phyloP scores from a whole-genome alignment of 2,888 invertebrate genomes.

The Meiosimyza decipiens region DNA sequence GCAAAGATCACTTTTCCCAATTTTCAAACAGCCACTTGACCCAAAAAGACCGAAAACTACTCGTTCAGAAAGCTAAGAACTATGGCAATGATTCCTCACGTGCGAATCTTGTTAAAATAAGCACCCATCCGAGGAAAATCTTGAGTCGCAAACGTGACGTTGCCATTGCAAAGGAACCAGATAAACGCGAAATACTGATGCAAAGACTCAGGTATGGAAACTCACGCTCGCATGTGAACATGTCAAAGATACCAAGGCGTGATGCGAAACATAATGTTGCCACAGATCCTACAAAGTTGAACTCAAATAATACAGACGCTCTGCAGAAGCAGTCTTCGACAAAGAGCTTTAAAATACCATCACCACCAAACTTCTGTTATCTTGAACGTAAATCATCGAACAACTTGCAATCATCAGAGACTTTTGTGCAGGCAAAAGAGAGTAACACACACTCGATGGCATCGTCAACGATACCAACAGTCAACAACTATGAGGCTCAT shows the following conservation, averaged over 20 bases:
- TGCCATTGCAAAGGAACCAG: slow-evolving; percentile 18
- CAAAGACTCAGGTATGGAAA: slow-evolving; percentile 51
- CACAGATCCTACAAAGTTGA: neutral
- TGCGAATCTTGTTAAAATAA: slow-evolving; percentile 51
- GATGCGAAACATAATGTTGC: neutral
- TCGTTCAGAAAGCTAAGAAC: slow-evolving; percentile 49
- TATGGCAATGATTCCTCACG: slow-evolving; percentile 57
- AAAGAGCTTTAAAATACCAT: neutral
- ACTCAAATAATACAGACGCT: too few relatives aligned
- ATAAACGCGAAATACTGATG: slow-evolving; percentile 45
- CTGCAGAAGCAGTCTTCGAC: neutral
- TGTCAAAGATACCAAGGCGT: slow-evolving; percentile 34
- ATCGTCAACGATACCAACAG: neutral
- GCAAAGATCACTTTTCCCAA: neutral
- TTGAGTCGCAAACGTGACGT: neutral
- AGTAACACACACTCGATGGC: neutral
- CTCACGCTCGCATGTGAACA: slow-evolving; percentile 48
- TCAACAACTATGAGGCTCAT: slow-evolving; percentile 12
- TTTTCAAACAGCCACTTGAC: slow-evolving; percentile 1
- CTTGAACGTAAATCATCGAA: too few relatives aligned
- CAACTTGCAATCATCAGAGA: too few relatives aligned
- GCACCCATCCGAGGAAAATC: slow-evolving; percentile 26
- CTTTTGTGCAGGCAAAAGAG: too few relatives aligned
- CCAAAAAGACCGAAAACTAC: slow-evolving; percentile 43
- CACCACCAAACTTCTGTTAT: neutral